A percentile compares a stretch with the other conserved stretches of the same genome.
Evolutionary conservation across 2,797 vertebrate genomes (phyloP).

Genomic region (Staurois parvus): DNA sequence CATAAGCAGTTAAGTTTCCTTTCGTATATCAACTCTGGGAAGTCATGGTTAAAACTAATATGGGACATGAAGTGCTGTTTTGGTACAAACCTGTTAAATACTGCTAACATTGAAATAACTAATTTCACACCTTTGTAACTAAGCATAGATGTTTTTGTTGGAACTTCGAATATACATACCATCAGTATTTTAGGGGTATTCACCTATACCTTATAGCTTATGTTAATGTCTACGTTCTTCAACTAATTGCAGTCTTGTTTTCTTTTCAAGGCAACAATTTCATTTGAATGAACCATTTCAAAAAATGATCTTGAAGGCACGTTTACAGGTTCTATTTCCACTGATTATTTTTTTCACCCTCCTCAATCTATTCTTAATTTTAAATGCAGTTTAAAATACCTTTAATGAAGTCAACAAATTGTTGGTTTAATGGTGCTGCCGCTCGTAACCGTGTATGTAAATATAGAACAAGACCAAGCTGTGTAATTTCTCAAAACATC

Average conservation of each 20-base stretch:
- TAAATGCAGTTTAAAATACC: conserved; percentile 8
- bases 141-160: not conserved
- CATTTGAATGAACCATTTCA: not conserved
- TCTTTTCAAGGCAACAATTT: not conserved
- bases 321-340: not conserved
- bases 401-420: conserved; percentile 34
- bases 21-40: too few species aligned
- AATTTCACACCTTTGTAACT: not conserved
- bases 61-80: not conserved
- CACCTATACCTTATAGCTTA: not conserved
- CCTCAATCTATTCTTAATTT: conserved; percentile 5
- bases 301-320: not conserved
- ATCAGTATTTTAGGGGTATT: not conserved
- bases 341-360: conserved; percentile 2
- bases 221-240: not conserved
- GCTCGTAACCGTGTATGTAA: conserved; percentile 24
- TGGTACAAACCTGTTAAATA: not conserved
- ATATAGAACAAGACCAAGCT: conserved; percentile 42
- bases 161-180: not conserved
- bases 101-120: not conserved
- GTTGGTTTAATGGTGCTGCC: conserved; percentile 14
- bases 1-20: too few species aligned
- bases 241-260: not conserved
- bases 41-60: not conserved
- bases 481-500: conserved; percentile 57